phyloP scores from a whole-genome alignment of 1,140 invertebrate genomes.

The Drosophila pandora region DNA sequence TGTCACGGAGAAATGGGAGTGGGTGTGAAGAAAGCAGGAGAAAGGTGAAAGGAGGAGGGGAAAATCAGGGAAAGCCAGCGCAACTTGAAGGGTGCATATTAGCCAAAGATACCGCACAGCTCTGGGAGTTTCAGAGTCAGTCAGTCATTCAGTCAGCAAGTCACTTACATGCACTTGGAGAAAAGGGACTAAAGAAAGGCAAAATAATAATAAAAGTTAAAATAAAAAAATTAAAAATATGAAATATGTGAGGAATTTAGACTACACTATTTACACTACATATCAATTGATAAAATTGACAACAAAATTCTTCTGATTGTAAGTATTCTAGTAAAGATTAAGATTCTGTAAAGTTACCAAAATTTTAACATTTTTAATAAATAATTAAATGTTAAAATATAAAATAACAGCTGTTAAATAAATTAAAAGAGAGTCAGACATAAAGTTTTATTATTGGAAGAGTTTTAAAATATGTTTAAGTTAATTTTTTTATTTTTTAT shows the following conservation, averaged over 20 bases:
- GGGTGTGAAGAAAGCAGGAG: conserved; percentile 4
- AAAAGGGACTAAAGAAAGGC: not conserved
- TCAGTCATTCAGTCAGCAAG: conserved; percentile 19
- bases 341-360: too few species aligned
- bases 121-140: conserved; percentile 7
- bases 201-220: not conserved
- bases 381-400: not conserved
- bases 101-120: conserved; percentile 22
- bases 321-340: too few species aligned
- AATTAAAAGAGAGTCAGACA: too few species aligned
- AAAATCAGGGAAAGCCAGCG: not conserved
- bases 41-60: not conserved
- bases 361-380: too few species aligned
- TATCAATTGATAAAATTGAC: too few species aligned
- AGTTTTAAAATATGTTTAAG: too few species aligned
- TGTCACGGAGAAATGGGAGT: not conserved
- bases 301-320: too few species aligned
- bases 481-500: not conserved
- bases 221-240: not conserved
- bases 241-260: too few species aligned
- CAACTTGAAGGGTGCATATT: conserved; percentile 53
- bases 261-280: too few species aligned
- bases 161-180: conserved; percentile 13
- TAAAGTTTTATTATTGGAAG: too few species aligned
- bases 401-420: too few species aligned